These are phyloP conservation scores for Argyra leucocephala DNA, from an alignment of 2,888 invertebrate genomes.

Conservation along the genomic window DNA sequence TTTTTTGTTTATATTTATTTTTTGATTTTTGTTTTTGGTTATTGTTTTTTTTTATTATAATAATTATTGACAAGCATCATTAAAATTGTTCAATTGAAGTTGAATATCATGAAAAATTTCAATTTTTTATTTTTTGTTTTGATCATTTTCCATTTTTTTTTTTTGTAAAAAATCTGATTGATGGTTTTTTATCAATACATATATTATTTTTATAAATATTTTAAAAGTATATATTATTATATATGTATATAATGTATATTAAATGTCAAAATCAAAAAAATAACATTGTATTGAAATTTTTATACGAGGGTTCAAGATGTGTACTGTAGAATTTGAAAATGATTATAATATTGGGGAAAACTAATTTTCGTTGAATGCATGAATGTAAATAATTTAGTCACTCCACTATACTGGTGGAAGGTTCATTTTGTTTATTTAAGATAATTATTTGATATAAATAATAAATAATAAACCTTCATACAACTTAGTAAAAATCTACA, in stretches of 20 bases:
- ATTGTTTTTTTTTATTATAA: neutral
- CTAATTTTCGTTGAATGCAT: no score
- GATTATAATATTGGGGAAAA: no score
- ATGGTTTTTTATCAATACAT: neutral
- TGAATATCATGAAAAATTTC: conserved; percentile 6
- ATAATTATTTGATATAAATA: no score
- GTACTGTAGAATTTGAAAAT: no score
- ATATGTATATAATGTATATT: neutral
- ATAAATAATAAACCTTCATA: no score
- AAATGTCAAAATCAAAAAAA: neutral
- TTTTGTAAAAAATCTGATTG: neutral
- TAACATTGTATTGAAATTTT: neutral
- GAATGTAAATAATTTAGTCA: no score
- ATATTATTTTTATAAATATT: neutral
- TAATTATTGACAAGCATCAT: conserved; percentile 6
- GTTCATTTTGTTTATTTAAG: no score
- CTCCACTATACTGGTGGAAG: no score
- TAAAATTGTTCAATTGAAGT: conserved; percentile 4
- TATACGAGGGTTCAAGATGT: neutral
- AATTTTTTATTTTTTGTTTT: neutral
- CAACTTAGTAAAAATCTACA: no score
- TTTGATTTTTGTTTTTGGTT: neutral
- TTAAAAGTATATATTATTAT: neutral
- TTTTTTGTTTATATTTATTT: neutral
- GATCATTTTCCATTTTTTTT: no score